Evolutionary conservation across 2,113 vertebrate genomes (phyloP), one percentile per base, ranked within the genome.

Genomic region (Gymnobelideus leadbeateri): DNA sequence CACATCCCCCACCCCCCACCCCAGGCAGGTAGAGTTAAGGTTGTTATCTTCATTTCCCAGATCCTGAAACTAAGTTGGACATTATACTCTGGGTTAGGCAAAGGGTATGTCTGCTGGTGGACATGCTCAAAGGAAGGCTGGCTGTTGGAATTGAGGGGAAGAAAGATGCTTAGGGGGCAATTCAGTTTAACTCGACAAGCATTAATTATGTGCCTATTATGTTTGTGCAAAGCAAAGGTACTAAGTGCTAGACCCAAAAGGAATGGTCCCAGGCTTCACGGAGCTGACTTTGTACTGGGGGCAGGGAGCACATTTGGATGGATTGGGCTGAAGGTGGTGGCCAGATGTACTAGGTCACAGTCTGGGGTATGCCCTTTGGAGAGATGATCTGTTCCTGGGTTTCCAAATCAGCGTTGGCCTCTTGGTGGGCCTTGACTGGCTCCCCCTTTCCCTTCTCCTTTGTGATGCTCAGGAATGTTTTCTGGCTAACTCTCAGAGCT

Each of bases 191-290:
- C 46, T 16, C 49, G 51, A 2, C 7, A 23, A 26, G 0, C 1
- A 2, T 6, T 19, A 52, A 47, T 49, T 52, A 10, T 0, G 28
- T 19, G 51, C 54, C 92, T 50, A 53, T 49, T 52, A 8, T 1
- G 28, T 49, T 49, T 49, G 47, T 12, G 46, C 89, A 89, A 50
- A 91, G 91, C 94, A 77, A 92, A 92, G 12, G 96, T 95, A 94
- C 92, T 97, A 46, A 51, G 95, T 94, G 91, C 93, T 92, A 57
- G 68, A 47, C 61, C 28, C 55, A 8, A 2, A 6, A 52, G 91
- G 8, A 31, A n/a, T 43, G 3, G 2, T 24, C 46, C n/a, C 68
- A 46, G 52, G 7, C 91, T 94, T 91, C 49, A 46, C 9, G n/a
- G 31, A 47, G 55, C 92, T 54, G 12, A 84, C 2, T 0, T 46